Evolutionary conservation across 2,888 invertebrate species (phyloP), one percentile per base, ranked within the genome.

Genomic region (Maniola hyperantus): DNA sequence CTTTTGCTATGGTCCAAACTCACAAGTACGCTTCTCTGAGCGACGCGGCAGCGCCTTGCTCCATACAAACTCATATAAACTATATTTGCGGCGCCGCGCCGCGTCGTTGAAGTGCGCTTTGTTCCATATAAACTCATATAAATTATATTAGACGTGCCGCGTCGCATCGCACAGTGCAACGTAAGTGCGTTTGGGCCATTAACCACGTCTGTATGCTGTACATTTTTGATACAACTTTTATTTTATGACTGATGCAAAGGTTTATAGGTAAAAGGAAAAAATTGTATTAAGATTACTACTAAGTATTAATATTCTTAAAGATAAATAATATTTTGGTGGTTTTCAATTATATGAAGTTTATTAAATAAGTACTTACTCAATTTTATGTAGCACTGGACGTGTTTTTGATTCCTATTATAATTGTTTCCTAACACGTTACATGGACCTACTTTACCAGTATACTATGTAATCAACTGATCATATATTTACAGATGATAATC

Each of bases 361-460:
- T 64, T 7, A 54, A 26, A 51, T 51, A 26, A 57, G 57, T 69
- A 66, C 53, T 60, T 26, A 42, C 48, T 48, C 48, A 26, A 64
- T 64, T 57, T 69, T 57, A 46, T 67, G 60, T 67, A 59, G 59
- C 65, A 51, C 63, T 65, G 50, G 61, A 61, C 57, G 64, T 69
- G 64, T 58, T 60, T 64, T 64, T 60, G 64, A 69, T 69, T 69
- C 69, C 67, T 67, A 69, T 11, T 39, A 39, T 46, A 36, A 62
- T 59, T 62, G 64, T 65, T 67, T 65, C 67, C 62, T 64, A 68
- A 68, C 44, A 64, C 13, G 68, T 60, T 26, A 26, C 68, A 68
- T 65, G 50, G 66, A 54, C 46, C 63, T 66, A 61, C 36, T 55
- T 57, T 66, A 61, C 53, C 61, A 15, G 18, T 57, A 57, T 57